A percentile compares a stretch with the other conserved stretches of the same genome.
Conservation (phyloP, 2,888 invertebrate genomes). For the Parthenolecanium corni region DNA sequence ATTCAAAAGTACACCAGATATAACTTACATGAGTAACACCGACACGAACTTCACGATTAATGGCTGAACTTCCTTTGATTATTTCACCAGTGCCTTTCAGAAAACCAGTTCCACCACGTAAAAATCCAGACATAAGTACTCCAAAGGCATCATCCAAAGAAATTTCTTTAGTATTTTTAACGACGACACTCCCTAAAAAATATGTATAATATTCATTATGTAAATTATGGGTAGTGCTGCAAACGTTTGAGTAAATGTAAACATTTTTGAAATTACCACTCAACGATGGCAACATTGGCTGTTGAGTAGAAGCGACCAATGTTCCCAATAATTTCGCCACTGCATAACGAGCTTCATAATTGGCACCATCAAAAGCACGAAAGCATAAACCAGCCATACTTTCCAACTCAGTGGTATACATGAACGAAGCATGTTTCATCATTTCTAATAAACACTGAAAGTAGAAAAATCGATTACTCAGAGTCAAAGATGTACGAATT, state of each 20-base stretch:
- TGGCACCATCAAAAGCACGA: slow-evolving; percentile 81
- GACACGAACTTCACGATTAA: slow-evolving; percentile 90
- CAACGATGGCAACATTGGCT: not conserved
- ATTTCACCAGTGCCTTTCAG: slow-evolving; percentile 88
- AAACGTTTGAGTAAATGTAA: not conserved
- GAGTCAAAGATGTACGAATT: not conserved
- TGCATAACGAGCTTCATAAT: slow-evolving; percentile 81
- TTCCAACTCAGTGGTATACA: slow-evolving; percentile 82
- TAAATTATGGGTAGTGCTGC: not conserved
- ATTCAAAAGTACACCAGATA: not conserved
- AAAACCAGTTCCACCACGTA: slow-evolving; percentile 87
- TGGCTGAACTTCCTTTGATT: slow-evolving; percentile 85
- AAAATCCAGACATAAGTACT: slow-evolving; percentile 83
- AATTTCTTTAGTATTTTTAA: slow-evolving; percentile 52
- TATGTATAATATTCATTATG: too few species aligned
- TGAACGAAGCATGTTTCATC: slow-evolving; percentile 71
- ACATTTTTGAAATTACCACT: not conserved
- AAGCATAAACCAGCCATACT: slow-evolving; percentile 83
- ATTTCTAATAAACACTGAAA: slow-evolving; percentile 73
- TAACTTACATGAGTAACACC: slow-evolving; percentile 85
- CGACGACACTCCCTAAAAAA: slow-evolving; percentile 37
- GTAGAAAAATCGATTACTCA: not conserved
- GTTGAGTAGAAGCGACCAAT: slow-evolving; percentile 70
- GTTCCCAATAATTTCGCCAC: slow-evolving; percentile 86
- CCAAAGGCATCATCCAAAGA: slow-evolving; percentile 84